Percentiles rank a stretch among this genome's conserved stretches.
phyloP scores from a whole-genome alignment of 1,140 invertebrate species.

The Solenopsis fugax region DNA sequence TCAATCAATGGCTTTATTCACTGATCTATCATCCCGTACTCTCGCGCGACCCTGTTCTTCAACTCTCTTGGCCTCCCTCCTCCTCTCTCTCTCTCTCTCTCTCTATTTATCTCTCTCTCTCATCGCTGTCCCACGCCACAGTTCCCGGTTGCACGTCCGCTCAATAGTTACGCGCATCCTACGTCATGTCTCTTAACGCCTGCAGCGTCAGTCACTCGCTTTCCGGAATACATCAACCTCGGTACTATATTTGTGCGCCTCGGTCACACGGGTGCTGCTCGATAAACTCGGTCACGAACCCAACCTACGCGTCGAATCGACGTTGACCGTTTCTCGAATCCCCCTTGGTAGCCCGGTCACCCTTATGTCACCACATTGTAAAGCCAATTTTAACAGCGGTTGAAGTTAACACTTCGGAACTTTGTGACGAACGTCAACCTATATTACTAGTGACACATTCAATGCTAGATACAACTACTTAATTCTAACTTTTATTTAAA shows the following conservation, averaged over 20 bases:
- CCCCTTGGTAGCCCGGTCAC: not conserved
- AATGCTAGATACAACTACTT: not conserved
- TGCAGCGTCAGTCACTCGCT: slow-evolving; percentile 42
- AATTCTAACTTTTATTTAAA: not conserved
- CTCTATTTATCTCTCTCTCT: too few relatives aligned
- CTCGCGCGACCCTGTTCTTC: slow-evolving; percentile 18
- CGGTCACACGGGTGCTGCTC: slow-evolving; percentile 42
- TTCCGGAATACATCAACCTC: slow-evolving; percentile 52
- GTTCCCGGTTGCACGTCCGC: slow-evolving; percentile 41
- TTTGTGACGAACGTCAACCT: slow-evolving; percentile 33
- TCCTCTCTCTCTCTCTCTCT: not conserved
- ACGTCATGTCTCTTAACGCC: slow-evolving; percentile 53
- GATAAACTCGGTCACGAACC: slow-evolving; percentile 69
- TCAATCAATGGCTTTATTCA: slow-evolving; percentile 27
- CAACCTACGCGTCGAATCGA: slow-evolving; percentile 43
- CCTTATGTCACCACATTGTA: slow-evolving; percentile 44
- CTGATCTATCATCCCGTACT: not conserved
- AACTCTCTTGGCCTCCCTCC: not conserved
- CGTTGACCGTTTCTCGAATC: slow-evolving; percentile 57
- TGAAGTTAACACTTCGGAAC: slow-evolving; percentile 21
- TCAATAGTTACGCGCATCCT: slow-evolving; percentile 51
- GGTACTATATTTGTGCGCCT: slow-evolving; percentile 65
- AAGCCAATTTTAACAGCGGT: slow-evolving; percentile 56
- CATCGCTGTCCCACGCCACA: not conserved
- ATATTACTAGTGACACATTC: not conserved